These are phyloP conservation scores for Craterocephalus amniculus DNA, from an alignment of 2,797 vertebrate species.

Conservation along the genomic window DNA sequence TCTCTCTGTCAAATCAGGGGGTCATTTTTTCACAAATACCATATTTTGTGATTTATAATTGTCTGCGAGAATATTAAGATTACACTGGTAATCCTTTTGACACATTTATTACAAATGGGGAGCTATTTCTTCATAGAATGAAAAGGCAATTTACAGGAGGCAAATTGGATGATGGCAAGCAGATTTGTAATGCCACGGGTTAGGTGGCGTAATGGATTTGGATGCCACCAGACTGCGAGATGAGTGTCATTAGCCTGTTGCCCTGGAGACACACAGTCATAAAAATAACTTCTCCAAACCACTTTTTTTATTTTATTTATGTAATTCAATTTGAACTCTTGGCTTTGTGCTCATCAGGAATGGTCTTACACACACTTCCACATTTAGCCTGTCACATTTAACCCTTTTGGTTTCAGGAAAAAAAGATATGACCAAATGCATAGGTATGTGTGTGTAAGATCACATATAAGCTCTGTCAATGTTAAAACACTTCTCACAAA, in stretches of 20 bases:
- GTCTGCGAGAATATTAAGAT: constrained; percentile 78
- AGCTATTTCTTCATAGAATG: constrained; percentile 72
- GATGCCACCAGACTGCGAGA: constrained; percentile 77
- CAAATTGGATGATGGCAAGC: constrained; percentile 81
- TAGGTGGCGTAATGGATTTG: constrained; percentile 79
- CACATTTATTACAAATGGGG: constrained; percentile 71
- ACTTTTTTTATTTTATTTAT: constrained; percentile 62
- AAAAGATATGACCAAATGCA: background rate
- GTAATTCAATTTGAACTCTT: constrained; percentile 73
- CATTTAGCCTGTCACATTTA: constrained; percentile 46
- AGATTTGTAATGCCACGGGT: constrained; percentile 79
- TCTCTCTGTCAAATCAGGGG: constrained; percentile 36
- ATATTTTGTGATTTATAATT: constrained; percentile 74
- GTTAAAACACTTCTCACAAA: no score
- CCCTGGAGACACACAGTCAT: constrained; percentile 72
- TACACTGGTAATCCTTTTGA: constrained; percentile 78
- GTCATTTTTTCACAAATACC: constrained; percentile 65
- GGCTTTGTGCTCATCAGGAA: constrained; percentile 37
- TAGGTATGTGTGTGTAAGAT: background rate
- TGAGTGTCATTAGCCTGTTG: constrained; percentile 77
- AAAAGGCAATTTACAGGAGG: constrained; percentile 82
- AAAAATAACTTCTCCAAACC: constrained; percentile 72
- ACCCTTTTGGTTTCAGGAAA: constrained; percentile 23
- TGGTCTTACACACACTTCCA: constrained; percentile 43
- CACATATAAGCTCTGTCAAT: background rate